Percentiles rank a stretch among this genome's conserved stretches.
Evolutionary conservation across 2,888 invertebrate species (phyloP).

Genomic region (Cataglyphis livida): DNA sequence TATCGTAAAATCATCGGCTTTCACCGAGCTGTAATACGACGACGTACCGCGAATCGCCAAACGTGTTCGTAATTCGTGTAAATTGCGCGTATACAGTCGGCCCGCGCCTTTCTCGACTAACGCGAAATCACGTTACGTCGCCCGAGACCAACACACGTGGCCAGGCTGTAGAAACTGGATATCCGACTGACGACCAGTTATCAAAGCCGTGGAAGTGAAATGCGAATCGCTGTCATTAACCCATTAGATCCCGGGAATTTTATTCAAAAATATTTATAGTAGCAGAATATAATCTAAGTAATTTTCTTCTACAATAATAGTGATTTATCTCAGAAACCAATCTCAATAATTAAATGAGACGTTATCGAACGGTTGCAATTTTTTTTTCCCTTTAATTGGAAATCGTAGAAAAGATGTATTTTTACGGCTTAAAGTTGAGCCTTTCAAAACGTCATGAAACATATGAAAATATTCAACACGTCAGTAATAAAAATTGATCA

Average conservation of each 20-base stretch:
- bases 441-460: not conserved
- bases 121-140: constrained; percentile 49
- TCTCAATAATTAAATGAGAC: constrained; percentile 13
- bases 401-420: not conserved
- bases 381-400: not conserved
- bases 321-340: constrained; percentile 21
- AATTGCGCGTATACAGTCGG: constrained; percentile 58
- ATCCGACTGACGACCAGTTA: constrained; percentile 12
- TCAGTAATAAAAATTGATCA: not conserved
- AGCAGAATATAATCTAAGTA: constrained; percentile 22
- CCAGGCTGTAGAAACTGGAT: constrained; percentile 30
- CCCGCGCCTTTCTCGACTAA: constrained; percentile 32
- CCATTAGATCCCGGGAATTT: constrained; percentile 25
- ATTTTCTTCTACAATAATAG: constrained; percentile 6
- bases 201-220: constrained; percentile 38
- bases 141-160: not conserved
- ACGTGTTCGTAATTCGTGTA: constrained; percentile 63
- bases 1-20: constrained; percentile 70
- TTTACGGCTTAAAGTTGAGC: not conserved
- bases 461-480: not conserved
- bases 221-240: constrained; percentile 28
- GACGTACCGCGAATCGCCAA: constrained; percentile 36
- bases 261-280: constrained; percentile 34
- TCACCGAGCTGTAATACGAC: constrained; percentile 59
- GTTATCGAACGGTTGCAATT: not conserved